These are phyloP conservation scores for Bos indicus DNA, from an alignment of 2,113 vertebrate genomes.

Conservation along the genomic window DNA sequence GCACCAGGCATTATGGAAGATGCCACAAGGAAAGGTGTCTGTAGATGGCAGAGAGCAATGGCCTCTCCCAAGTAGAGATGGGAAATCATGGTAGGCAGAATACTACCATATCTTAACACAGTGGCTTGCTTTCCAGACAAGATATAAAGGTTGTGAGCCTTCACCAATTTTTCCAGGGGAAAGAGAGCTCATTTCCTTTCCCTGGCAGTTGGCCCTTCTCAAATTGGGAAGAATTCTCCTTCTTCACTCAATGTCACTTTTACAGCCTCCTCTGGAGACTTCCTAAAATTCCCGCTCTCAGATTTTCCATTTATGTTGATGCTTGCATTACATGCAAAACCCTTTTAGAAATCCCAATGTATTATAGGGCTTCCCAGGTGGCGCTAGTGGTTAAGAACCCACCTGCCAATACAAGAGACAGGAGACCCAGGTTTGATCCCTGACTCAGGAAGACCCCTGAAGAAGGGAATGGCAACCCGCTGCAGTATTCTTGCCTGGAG, in stretches of 20 bases:
- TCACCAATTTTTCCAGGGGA: neutral
- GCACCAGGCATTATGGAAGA: neutral
- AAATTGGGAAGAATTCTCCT: neutral
- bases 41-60: neutral
- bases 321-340: neutral
- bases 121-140: slow-evolving; percentile 5
- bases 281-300: neutral
- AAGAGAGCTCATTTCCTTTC: neutral
- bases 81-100: neutral
- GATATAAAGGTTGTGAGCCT: neutral
- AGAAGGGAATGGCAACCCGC: neutral
- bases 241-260: neutral
- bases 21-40: neutral
- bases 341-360: neutral
- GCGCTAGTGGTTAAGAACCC: neutral
- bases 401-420: neutral
- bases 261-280: neutral
- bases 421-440: neutral
- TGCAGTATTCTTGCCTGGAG: neutral
- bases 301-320: neutral
- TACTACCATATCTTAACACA: neutral
- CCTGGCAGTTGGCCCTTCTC: neutral
- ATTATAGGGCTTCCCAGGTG: neutral
- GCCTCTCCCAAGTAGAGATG: neutral
- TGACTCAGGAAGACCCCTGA: neutral